Conservation (phyloP, 2,797 vertebrate species). For the Myotis findleyi region DNA sequence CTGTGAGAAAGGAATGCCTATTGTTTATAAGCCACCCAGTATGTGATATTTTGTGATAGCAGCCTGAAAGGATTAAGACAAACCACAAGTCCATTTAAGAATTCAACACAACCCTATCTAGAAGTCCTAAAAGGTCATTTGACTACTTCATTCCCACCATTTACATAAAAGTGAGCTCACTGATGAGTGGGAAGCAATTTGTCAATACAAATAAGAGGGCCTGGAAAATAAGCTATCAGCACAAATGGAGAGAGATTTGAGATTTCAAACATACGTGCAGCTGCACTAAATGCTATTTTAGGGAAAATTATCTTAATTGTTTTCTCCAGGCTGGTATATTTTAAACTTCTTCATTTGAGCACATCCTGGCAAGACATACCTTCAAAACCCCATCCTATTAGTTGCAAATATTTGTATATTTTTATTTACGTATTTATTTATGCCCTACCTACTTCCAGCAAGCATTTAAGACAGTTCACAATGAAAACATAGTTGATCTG, state of each 20-base stretch:
- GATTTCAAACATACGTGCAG: neutral
- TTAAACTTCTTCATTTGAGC: neutral
- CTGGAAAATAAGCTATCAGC: slow-evolving; percentile 33
- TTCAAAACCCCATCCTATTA: neutral
- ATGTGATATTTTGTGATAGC: neutral
- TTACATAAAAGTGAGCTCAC: neutral
- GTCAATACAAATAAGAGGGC: slow-evolving; percentile 21
- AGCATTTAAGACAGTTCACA: neutral
- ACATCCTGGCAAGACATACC: neutral
- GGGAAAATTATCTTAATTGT: neutral
- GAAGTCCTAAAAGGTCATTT: neutral
- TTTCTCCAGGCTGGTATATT: neutral
- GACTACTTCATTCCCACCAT: neutral
- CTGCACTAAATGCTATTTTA: neutral
- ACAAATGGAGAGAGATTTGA: neutral
- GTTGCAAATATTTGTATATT: neutral
- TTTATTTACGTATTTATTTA: slow-evolving; percentile 1
- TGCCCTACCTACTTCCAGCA: slow-evolving; percentile 9
- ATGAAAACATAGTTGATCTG: slow-evolving; percentile 21
- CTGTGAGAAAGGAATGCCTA: neutral
- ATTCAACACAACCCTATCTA: neutral
- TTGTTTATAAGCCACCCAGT: neutral
- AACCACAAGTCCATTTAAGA: neutral
- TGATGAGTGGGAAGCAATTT: neutral
- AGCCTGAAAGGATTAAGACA: neutral